Percentiles rank a stretch among this genome's conserved stretches.
These are phyloP conservation scores for Schlechtendalia chinensis DNA, from an alignment of 1,140 invertebrate species.

Conservation along the genomic window DNA sequence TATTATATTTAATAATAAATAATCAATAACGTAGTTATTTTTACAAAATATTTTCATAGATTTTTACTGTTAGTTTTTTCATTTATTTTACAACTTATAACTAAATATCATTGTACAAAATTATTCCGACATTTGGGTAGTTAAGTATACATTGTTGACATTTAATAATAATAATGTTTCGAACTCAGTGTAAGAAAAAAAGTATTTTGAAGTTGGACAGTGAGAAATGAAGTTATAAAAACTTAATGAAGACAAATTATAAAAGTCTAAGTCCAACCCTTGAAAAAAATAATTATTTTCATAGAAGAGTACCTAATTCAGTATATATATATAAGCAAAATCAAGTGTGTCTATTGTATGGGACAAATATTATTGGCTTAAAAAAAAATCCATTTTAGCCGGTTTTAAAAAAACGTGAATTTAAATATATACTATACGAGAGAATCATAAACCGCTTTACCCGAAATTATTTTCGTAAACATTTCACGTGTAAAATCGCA, in stretches of 20 bases:
- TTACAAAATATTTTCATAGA: too few species aligned
- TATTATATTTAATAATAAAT: too few species aligned
- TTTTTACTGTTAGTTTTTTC: not conserved
- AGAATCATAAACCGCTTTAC: too few species aligned
- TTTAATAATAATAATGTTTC: slow-evolving; percentile 34
- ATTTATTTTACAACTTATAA: not conserved
- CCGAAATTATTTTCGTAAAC: too few species aligned
- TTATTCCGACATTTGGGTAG: not conserved
- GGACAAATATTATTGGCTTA: too few species aligned
- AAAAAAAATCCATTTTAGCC: too few species aligned
- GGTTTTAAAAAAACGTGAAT: too few species aligned
- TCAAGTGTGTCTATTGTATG: not conserved
- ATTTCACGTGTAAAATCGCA: too few species aligned
- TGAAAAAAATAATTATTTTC: not conserved
- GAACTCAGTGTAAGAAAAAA: not conserved
- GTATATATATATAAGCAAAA: not conserved
- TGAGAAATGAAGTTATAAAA: slow-evolving; percentile 39
- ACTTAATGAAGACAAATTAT: slow-evolving; percentile 36
- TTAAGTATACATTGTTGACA: slow-evolving; percentile 4
- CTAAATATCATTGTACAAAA: not conserved
- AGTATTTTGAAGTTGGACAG: slow-evolving; percentile 7
- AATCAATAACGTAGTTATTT: too few species aligned
- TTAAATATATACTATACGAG: too few species aligned
- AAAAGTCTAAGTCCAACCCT: slow-evolving; percentile 29
- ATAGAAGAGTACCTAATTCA: not conserved